Conservation (phyloP, 2,113 vertebrate species). For the Bostrychus sinensis region DNA sequence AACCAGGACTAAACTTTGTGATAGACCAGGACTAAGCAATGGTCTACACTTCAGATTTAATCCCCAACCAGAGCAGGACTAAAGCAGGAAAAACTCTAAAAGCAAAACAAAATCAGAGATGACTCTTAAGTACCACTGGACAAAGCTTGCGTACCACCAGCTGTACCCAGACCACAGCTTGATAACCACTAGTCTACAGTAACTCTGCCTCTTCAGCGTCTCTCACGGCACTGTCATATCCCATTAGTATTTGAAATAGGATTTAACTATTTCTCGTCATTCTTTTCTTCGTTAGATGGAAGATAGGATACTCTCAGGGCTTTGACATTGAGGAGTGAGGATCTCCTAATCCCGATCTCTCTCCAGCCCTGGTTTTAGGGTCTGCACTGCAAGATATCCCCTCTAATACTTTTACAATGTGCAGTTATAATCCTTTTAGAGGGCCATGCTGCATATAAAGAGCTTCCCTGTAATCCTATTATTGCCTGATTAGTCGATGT, state of each 20-base stretch:
- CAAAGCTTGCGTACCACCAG: no score
- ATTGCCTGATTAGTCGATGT: constrained; percentile 68
- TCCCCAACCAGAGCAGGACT: no score
- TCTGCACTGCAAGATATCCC: constrained; percentile 69
- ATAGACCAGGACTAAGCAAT: no score
- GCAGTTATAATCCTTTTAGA: constrained; percentile 75
- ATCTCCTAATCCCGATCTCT: constrained; percentile 64
- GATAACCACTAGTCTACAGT: not conserved
- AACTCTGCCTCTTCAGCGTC: not conserved
- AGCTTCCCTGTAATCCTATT: constrained; percentile 77
- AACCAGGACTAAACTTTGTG: no score
- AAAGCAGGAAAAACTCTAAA: no score
- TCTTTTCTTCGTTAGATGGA: constrained; percentile 60
- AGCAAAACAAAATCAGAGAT: no score
- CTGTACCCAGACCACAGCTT: no score
- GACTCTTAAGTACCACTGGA: no score
- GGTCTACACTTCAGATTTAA: no score
- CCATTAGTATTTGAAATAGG: constrained; percentile 57
- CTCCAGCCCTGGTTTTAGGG: constrained; percentile 63
- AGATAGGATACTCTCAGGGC: constrained; percentile 67
- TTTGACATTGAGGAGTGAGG: constrained; percentile 67
- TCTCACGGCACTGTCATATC: constrained; percentile 32
- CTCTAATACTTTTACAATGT: constrained; percentile 75
- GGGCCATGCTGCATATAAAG: constrained; percentile 71
- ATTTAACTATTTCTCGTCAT: constrained; percentile 59